Evolutionary conservation across 2,888 invertebrate genomes (phyloP).

Genomic region (Dascillus cervinus): DNA sequence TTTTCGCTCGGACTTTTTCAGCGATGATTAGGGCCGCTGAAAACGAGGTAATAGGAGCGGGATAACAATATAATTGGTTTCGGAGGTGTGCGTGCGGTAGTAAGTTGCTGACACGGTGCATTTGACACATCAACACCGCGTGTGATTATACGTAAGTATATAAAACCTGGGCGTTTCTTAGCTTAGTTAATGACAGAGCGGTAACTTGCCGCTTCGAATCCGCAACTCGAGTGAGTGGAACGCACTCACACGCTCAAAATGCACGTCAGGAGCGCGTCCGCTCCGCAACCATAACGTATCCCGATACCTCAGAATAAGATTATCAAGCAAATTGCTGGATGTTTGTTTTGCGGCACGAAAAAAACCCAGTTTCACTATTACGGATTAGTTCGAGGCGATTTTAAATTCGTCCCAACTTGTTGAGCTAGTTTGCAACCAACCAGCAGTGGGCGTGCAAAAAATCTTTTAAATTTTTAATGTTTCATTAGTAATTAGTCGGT

Average conservation of each 20-base stretch:
- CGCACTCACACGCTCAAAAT: no score
- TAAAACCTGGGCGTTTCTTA: conserved; percentile 34
- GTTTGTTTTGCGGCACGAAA: conserved; percentile 16
- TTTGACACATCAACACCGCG: conserved; percentile 32
- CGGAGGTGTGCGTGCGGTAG: conserved; percentile 25
- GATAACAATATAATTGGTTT: conserved; percentile 20
- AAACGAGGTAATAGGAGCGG: conserved; percentile 5
- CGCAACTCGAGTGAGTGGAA: conserved; percentile 18
- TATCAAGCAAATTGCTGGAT: conserved; percentile 18
- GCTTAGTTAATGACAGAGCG: conserved; percentile 31
- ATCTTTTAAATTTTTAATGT: conserved; percentile 16
- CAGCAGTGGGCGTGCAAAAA: no score
- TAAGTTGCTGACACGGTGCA: conserved; percentile 28
- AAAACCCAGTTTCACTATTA: no score
- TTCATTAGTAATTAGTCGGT: conserved; percentile 19
- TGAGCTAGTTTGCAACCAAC: no score
- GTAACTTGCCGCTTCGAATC: conserved; percentile 21
- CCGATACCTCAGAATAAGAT: conserved; percentile 10
- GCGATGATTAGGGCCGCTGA: no score
- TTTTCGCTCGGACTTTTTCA: no score
- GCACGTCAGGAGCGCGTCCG: no score
- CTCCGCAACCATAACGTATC: no score
- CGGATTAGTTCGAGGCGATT: conserved; percentile 17
- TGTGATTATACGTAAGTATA: conserved; percentile 31
- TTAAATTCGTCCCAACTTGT: conserved; percentile 18